Conservation (phyloP, 2,888 invertebrate species). For the Stictocephala bisonia region DNA sequence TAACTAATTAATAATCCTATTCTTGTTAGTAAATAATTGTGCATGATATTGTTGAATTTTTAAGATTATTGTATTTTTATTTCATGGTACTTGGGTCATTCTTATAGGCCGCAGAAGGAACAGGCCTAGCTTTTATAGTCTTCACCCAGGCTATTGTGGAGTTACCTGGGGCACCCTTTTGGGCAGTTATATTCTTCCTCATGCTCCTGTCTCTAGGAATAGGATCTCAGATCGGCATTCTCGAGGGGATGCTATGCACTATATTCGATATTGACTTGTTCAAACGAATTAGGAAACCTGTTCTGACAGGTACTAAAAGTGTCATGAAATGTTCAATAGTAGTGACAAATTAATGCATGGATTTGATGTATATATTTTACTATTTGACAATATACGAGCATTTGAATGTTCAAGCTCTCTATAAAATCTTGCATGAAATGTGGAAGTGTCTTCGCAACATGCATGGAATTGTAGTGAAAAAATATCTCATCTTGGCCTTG, state of each 20-base stretch:
- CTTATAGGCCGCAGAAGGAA: constrained; percentile 89
- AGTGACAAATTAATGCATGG: too few species aligned
- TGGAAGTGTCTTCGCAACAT: too few species aligned
- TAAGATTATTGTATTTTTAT: neutral
- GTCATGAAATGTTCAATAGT: too few species aligned
- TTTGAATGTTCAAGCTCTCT: too few species aligned
- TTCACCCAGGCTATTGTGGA: constrained; percentile 97
- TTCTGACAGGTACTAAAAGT: constrained; percentile 77
- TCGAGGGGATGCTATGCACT: constrained; percentile 96
- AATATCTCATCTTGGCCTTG: too few species aligned
- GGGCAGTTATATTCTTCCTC: constrained; percentile 96
- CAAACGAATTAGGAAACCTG: constrained; percentile 88
- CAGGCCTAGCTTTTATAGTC: constrained; percentile 96
- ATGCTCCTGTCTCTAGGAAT: constrained; percentile 94
- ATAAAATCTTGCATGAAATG: too few species aligned
- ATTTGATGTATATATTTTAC: too few species aligned
- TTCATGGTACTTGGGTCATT: neutral
- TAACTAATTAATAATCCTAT: neutral
- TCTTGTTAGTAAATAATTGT: neutral
- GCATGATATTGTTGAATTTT: neutral
- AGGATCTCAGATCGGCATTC: constrained; percentile 95
- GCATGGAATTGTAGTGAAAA: too few species aligned
- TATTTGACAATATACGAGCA: too few species aligned
- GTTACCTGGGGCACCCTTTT: constrained; percentile 92
- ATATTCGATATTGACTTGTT: constrained; percentile 94